A percentile compares a stretch with the other conserved stretches of the same genome.
Conservation (phyloP, 1,140 invertebrate genomes). For the Sarcophaga peregrina region DNA sequence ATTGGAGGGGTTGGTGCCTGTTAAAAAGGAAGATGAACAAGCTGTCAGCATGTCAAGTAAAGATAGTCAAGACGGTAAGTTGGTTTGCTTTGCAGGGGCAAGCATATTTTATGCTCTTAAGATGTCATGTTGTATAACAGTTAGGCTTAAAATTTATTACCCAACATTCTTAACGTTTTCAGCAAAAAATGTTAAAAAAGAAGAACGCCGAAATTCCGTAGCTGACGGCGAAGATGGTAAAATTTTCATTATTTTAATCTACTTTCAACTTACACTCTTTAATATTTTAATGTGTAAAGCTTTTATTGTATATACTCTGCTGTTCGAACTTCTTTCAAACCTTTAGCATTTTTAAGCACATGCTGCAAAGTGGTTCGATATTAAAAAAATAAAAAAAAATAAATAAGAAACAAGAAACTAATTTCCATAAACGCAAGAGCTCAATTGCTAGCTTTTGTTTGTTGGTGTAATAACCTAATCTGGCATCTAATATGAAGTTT, state of each 20-base stretch:
- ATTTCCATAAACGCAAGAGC: no score
- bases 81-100: neutral
- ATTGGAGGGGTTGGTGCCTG: conserved; percentile 87
- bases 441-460: no score
- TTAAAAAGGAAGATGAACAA: conserved; percentile 70
- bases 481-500: no score
- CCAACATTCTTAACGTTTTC: conserved; percentile 49
- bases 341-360: neutral
- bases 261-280: conserved; percentile 10
- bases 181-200: conserved; percentile 61
- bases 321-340: no score
- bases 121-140: no score
- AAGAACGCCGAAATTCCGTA: conserved; percentile 61
- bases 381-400: no score
- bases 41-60: conserved; percentile 65
- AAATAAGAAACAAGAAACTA: no score
- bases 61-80: conserved; percentile 64
- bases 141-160: no score
- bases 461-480: no score
- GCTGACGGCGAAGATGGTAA: conserved; percentile 64
- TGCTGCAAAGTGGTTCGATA: no score
- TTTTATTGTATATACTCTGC: neutral
- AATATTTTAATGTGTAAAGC: neutral
- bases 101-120: no score
- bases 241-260: conserved; percentile 42